Conservation (phyloP, 2,888 invertebrate genomes). For the Apotomis capreana region DNA sequence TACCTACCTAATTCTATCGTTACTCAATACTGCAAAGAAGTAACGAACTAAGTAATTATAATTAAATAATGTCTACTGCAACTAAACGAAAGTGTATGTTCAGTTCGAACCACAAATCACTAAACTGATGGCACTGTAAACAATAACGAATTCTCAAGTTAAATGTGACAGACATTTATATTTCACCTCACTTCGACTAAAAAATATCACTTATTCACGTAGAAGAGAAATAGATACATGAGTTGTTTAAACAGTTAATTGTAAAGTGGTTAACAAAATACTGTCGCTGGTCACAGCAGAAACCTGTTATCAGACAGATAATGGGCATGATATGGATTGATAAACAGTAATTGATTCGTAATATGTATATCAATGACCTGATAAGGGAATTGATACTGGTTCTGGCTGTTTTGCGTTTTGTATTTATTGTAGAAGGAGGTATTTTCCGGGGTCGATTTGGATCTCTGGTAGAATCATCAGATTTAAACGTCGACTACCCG, state of each 20-base stretch:
- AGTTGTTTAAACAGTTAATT: conserved; percentile 4
- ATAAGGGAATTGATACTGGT: conserved; percentile 21
- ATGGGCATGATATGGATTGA: conserved; percentile 20
- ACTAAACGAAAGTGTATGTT: neutral
- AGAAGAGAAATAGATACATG: neutral
- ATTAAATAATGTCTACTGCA: neutral
- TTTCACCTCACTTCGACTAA: neutral
- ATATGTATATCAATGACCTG: conserved; percentile 34
- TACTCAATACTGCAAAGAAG: neutral
- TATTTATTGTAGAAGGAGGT: neutral
- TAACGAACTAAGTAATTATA: neutral
- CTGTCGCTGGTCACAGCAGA: conserved; percentile 12
- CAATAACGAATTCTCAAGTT: conserved; percentile 17
- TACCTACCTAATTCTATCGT: no score
- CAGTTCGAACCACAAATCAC: conserved; percentile 11
- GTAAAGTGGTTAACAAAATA: conserved; percentile 17
- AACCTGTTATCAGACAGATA: conserved; percentile 24
- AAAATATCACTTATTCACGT: neutral
- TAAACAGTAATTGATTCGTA: conserved; percentile 37
- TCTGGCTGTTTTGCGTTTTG: neutral
- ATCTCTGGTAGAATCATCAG: no score
- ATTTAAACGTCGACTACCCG: no score
- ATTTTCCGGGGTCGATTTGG: no score
- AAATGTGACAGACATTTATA: neutral
- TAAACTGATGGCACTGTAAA: conserved; percentile 1